These are phyloP conservation scores for Promerops cafer DNA, from an alignment of 2,113 vertebrate species.

Conservation along the genomic window DNA sequence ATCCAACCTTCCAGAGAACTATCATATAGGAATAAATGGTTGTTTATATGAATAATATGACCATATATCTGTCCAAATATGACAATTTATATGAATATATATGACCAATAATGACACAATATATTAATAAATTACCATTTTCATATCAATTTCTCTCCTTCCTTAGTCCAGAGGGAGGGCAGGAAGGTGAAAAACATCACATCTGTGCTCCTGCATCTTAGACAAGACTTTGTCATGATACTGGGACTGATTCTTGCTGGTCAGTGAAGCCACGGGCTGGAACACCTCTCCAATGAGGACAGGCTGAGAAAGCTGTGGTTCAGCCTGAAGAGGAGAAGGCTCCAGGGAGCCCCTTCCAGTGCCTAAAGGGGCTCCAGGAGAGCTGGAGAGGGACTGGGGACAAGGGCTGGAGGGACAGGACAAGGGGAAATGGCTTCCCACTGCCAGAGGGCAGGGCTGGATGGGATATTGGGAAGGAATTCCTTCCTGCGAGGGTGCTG, in stretches of 20 bases:
- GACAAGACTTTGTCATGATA: background rate
- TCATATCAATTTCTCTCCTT: background rate
- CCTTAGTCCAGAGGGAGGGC: background rate
- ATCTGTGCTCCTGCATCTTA: background rate
- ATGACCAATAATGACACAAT: background rate
- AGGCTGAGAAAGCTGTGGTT: background rate
- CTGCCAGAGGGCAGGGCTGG: background rate
- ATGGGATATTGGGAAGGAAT: background rate
- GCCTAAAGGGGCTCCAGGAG: background rate
- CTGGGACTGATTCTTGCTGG: background rate
- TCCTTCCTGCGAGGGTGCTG: rapidly evolving
- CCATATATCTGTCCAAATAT: background rate
- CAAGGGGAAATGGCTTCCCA: background rate
- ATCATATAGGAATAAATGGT: background rate
- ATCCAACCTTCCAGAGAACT: background rate
- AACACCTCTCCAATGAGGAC: background rate
- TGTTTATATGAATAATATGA: background rate
- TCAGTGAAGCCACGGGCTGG: background rate
- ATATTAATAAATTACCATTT: background rate
- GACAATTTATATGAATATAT: background rate
- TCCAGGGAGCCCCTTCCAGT: background rate
- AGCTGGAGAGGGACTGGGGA: background rate
- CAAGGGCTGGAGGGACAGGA: background rate
- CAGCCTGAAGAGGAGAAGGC: background rate
- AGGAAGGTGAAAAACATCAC: background rate